Evolutionary conservation across 1,140 invertebrate genomes (phyloP).

Genomic region (Drosophila repletoides): DNA sequence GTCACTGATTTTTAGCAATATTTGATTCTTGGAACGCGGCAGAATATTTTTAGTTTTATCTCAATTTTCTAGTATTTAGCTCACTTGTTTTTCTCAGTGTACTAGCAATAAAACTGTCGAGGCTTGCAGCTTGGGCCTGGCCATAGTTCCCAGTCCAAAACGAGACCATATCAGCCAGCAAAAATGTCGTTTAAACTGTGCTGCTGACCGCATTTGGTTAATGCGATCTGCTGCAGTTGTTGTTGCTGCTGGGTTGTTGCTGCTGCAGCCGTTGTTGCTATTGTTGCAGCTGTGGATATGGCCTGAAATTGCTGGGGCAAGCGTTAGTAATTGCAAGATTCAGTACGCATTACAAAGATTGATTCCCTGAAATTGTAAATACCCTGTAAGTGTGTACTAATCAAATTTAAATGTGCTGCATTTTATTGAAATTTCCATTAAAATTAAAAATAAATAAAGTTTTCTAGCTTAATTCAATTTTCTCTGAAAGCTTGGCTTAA

Average conservation of each 20-base stretch:
- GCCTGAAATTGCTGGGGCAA: constrained; percentile 58
- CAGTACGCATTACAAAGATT: background rate
- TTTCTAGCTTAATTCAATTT: no score
- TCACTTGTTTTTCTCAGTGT: no score
- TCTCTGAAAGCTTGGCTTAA: no score
- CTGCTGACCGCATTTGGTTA: constrained; percentile 78
- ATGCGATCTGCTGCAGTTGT: constrained; percentile 54
- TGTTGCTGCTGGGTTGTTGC: constrained; percentile 28
- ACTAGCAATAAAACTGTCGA: constrained; percentile 80
- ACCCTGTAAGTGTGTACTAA: background rate
- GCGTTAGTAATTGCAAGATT: constrained; percentile 54
- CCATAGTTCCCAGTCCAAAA: constrained; percentile 45
- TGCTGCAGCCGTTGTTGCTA: constrained; percentile 25
- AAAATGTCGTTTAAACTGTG: constrained; percentile 79
- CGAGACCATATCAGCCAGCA: constrained; percentile 68
- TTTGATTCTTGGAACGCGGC: no score
- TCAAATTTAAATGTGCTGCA: background rate
- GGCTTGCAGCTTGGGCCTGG: constrained; percentile 19
- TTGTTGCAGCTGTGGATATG: constrained; percentile 44
- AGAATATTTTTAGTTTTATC: no score
- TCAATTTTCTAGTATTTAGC: no score
- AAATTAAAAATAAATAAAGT: no score
- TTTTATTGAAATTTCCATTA: no score
- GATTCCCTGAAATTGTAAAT: background rate
- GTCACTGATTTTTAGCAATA: no score